phyloP scores from a whole-genome alignment of 2,797 vertebrate genomes.

The Poecilia velifera region DNA sequence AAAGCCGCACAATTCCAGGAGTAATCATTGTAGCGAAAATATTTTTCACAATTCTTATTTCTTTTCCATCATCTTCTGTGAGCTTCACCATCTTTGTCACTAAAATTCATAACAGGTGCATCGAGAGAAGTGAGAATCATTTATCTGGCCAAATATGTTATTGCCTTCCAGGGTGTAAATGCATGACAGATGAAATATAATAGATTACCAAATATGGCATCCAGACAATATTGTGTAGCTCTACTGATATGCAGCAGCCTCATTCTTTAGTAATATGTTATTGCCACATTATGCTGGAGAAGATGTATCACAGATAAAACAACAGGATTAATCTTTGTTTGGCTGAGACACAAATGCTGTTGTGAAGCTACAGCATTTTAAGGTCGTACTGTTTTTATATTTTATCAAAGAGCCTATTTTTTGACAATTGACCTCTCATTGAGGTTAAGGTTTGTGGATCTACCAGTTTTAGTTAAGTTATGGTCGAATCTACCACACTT shows the following conservation, averaged over 20 bases:
- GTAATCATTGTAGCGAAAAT: background rate
- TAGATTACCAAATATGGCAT: background rate
- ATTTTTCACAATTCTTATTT: background rate
- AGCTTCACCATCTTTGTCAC: background rate
- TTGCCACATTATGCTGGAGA: background rate
- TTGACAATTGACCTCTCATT: background rate
- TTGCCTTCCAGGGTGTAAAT: constrained; percentile 2
- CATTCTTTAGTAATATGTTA: constrained; percentile 8
- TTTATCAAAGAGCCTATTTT: background rate
- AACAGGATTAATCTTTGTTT: constrained; percentile 4
- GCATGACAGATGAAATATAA: constrained; percentile 8
- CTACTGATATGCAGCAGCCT: background rate
- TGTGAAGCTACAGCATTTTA: background rate
- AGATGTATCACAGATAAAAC: background rate
- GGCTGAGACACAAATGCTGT: background rate
- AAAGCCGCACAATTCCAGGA: background rate
- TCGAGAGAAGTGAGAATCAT: background rate
- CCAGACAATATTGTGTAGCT: constrained; percentile 2
- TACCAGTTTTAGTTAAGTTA: background rate
- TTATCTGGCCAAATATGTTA: constrained; percentile 3
- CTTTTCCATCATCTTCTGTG: background rate
- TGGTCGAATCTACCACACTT: background rate
- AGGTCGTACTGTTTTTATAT: background rate
- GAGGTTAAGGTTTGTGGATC: background rate
- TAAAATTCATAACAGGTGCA: constrained; percentile 6